Percentiles rank a stretch among this genome's conserved stretches.
Evolutionary conservation across 2,888 invertebrate species (phyloP).

Genomic region (Polydrusus cervinus): DNA sequence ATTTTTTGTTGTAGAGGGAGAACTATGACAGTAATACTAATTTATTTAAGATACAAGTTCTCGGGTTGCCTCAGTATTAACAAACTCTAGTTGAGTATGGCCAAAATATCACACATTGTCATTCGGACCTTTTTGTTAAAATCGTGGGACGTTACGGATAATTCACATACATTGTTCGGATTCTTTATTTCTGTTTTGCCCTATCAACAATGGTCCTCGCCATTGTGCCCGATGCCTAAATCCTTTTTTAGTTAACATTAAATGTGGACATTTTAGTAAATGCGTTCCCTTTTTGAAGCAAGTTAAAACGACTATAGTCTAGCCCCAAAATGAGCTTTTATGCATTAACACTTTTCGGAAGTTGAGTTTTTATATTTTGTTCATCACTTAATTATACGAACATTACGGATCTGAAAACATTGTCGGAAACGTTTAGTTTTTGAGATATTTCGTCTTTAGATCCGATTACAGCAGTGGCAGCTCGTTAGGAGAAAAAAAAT

Average conservation of each 20-base stretch:
- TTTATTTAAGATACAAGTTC: no score
- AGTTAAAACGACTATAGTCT: slow-evolving; percentile 8
- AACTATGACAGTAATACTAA: no score
- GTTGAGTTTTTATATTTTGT: no score
- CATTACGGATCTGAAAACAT: no score
- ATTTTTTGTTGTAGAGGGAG: no score
- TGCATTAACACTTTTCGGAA: background rate
- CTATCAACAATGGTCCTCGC: slow-evolving; percentile 42
- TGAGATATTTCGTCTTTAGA: no score
- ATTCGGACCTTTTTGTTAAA: slow-evolving; percentile 44
- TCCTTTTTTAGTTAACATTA: slow-evolving; percentile 45
- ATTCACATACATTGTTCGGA: slow-evolving; percentile 49
- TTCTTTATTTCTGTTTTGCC: slow-evolving; percentile 48
- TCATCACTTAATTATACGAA: no score
- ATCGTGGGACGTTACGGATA: slow-evolving; percentile 43
- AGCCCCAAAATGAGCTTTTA: background rate
- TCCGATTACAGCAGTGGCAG: no score
- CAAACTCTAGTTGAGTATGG: background rate
- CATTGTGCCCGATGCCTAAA: slow-evolving; percentile 40
- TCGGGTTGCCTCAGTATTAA: background rate
- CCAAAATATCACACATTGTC: slow-evolving; percentile 41
- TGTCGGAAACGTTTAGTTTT: no score
- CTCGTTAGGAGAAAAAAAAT: no score
- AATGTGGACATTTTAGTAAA: slow-evolving; percentile 43
- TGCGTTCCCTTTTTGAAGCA: slow-evolving; percentile 28